A percentile compares a stretch with the other conserved stretches of the same genome.
Conservation (phyloP, 2,797 vertebrate genomes). For the Pygocentrus nattereri region DNA sequence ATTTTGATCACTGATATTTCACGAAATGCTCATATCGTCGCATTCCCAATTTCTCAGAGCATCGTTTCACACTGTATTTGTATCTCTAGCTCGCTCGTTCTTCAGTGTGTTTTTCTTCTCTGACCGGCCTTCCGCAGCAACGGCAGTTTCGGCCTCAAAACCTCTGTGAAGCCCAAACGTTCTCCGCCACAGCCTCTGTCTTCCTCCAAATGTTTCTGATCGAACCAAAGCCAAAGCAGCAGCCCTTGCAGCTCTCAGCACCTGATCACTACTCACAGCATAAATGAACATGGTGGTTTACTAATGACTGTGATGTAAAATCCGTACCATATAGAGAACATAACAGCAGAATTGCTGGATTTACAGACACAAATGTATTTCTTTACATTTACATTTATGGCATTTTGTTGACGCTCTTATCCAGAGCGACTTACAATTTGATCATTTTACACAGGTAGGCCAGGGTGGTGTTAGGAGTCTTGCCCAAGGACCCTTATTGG, state of each 20-base stretch:
- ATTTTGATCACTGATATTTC: not conserved
- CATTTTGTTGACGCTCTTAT: no score
- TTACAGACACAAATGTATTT: slow-evolving; percentile 66
- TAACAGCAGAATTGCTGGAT: slow-evolving; percentile 43
- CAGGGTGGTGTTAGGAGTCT: no score
- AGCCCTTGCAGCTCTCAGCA: not conserved
- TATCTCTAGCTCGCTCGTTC: not conserved
- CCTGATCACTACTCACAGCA: not conserved
- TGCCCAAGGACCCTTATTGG: no score
- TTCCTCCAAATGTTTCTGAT: slow-evolving; percentile 33
- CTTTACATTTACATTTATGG: no score
- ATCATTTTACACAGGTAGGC: no score
- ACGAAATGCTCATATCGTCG: not conserved
- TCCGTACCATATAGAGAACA: no score
- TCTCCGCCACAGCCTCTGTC: slow-evolving; percentile 11
- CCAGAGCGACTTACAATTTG: no score
- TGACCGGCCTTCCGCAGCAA: slow-evolving; percentile 7
- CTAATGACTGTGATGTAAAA: no score
- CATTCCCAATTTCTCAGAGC: not conserved
- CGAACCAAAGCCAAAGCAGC: slow-evolving; percentile 29
- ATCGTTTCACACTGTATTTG: not conserved
- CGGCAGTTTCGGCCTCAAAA: slow-evolving; percentile 28
- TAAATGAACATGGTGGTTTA: not conserved
- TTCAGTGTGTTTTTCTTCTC: slow-evolving; percentile 1
- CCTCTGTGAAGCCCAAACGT: slow-evolving; percentile 22